Evolutionary conservation across 2,888 invertebrate species (phyloP).

Genomic region (Sylvicola cinctus): DNA sequence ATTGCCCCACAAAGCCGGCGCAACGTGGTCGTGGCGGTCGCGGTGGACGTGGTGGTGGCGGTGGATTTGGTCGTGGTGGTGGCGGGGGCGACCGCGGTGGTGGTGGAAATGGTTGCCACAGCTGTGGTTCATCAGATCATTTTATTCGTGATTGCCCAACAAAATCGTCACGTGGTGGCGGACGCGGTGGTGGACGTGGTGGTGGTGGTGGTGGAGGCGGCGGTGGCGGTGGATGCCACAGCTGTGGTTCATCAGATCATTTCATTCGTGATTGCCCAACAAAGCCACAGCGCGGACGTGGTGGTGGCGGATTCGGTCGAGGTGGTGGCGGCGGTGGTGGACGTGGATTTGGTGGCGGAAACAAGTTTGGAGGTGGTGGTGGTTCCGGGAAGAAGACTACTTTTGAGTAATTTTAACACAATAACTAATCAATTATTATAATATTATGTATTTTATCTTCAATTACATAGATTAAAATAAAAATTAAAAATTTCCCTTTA

Average conservation of each 20-base stretch:
- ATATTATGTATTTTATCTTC: too few relatives aligned
- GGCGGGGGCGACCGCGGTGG: background rate
- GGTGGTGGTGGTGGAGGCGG: background rate
- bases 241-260: background rate
- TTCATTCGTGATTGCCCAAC: background rate
- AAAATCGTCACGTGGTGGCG: background rate
- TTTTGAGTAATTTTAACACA: too few relatives aligned
- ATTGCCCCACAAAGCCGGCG: slow-evolving; percentile 3
- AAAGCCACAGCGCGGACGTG: background rate
- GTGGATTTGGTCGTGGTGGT: background rate
- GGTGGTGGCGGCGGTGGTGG: slow-evolving; percentile 1
- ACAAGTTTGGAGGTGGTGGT: slow-evolving; percentile 2
- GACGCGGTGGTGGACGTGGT: slow-evolving; percentile 2
- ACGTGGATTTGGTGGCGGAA: too few relatives aligned
- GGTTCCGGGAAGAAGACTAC: too few relatives aligned
- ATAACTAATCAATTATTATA: too few relatives aligned
- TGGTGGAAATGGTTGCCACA: background rate
- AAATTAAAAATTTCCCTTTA: too few relatives aligned
- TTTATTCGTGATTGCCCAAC: background rate
- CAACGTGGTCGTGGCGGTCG: slow-evolving; percentile 4
- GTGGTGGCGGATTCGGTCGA: slow-evolving; percentile 1
- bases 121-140: background rate
- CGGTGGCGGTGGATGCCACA: background rate
- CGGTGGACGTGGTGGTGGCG: background rate
- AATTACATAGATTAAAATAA: too few relatives aligned